Percentiles rank a stretch among this genome's conserved stretches.
Evolutionary conservation across 2,113 vertebrate species (phyloP).

Genomic region (human): GRCh38 chr4:15892001-15892500

Average conservation of each 20-base stretch:
- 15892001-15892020: background rate
- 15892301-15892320: too few relatives aligned
- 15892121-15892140: background rate
- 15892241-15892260: background rate
- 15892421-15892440: background rate
- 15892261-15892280: background rate
- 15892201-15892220: background rate
- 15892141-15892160: background rate
- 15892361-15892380: too few relatives aligned
- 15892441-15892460: background rate
- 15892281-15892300: background rate
- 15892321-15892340: too few relatives aligned
- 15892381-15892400: too few relatives aligned
- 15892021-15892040: background rate
- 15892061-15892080: background rate
- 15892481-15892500: background rate
- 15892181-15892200: background rate
- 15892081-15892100: background rate
- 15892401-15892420: background rate
- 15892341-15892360: rapidly evolving
- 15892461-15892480: background rate
- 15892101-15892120: background rate
- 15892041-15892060: background rate
- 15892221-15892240: background rate
- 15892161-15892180: background rate